Evolutionary conservation across 2,113 vertebrate species (phyloP).

Genomic region (Callorhinus ursinus): DNA sequence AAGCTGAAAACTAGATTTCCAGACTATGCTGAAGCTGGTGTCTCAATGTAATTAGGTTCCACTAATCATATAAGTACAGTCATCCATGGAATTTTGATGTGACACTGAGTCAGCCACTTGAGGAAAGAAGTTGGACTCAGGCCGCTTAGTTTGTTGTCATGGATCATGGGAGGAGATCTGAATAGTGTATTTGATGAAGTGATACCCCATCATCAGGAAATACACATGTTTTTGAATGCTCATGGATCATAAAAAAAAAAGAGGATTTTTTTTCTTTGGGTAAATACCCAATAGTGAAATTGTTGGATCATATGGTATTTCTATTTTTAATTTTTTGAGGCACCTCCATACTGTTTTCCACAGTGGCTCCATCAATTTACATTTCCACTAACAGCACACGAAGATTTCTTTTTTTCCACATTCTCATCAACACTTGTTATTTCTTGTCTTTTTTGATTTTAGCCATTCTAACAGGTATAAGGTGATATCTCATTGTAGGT

Average conservation of each 20-base stretch:
- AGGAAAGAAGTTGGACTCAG: background rate
- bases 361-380: background rate
- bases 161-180: background rate
- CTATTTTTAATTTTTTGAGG: background rate
- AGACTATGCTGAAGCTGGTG: background rate
- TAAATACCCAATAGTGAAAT: background rate
- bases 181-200: background rate
- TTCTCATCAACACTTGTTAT: background rate
- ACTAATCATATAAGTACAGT: rapidly evolving
- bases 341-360: background rate
- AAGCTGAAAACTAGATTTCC: background rate
- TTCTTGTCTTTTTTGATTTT: background rate
- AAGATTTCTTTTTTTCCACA: background rate
- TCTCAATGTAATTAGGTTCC: background rate
- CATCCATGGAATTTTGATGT: background rate
- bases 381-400: background rate
- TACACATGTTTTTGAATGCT: background rate
- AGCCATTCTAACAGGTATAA: background rate
- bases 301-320: background rate
- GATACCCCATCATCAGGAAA: background rate
- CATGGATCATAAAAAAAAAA: background rate
- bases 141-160: background rate
- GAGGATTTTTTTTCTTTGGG: background rate
- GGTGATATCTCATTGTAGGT: background rate
- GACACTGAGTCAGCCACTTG: background rate